A percentile compares a stretch with the other conserved stretches of the same genome.
phyloP scores from a whole-genome alignment of 2,888 invertebrate genomes.

The Nephrotoma guestfalica region DNA sequence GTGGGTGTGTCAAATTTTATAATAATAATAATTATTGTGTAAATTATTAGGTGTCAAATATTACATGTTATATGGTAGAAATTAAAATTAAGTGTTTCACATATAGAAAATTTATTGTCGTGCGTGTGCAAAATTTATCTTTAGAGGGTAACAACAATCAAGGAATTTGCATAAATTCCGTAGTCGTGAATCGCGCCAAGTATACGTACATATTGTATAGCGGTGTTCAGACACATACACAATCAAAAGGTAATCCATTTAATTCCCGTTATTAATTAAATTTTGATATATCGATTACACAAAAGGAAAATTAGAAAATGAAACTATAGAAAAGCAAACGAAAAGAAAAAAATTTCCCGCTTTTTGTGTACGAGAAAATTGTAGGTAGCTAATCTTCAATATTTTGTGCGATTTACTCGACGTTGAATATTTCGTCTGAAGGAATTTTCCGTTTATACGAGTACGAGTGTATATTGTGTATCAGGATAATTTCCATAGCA shows the following conservation, averaged over 20 bases:
- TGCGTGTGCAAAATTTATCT: neutral
- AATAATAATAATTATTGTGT: neutral
- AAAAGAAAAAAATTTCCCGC: neutral
- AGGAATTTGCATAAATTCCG: neutral
- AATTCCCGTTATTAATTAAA: neutral
- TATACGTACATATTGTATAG: neutral
- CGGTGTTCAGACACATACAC: neutral
- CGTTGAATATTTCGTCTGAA: neutral
- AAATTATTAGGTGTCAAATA: neutral
- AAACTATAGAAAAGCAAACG: neutral
- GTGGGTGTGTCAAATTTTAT: too few species aligned
- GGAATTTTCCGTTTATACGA: neutral
- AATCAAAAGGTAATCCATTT: neutral
- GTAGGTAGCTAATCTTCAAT: neutral
- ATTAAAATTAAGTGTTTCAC: neutral
- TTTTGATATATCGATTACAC: neutral
- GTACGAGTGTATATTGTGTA: neutral
- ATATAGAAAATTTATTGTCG: neutral
- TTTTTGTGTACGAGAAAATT: neutral
- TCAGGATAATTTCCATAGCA: neutral
- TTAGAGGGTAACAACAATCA: neutral
- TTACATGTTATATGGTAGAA: neutral
- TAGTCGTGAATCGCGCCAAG: neutral
- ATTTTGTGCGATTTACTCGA: neutral
- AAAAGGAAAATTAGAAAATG: neutral